Base-by-base conservation (phyloP, 2,888 invertebrate species). In the Glaucopsyche alexis region DNA sequence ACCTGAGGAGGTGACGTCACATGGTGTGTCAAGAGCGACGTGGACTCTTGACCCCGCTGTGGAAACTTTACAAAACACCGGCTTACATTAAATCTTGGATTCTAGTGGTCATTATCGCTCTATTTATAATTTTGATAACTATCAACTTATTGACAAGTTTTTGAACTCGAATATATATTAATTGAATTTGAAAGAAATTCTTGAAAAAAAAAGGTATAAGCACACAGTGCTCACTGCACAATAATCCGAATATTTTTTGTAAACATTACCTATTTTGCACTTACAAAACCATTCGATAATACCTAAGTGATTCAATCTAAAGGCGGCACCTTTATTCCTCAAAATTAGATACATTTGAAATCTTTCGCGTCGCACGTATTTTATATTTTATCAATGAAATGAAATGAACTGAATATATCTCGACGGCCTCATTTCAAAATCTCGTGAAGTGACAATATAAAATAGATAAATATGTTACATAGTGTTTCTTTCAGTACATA, bases 11-110 rank as follows among this genome's bases (percentile, higher is more conserved):
- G 73, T 77, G 75, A 69, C 79, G 79, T 75, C 80, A 82, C 80
- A 75, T 74, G 74, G 78, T 82, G 77, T 90, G 91, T 92, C 91
- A 91, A 91, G 91, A 79, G 88, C 85, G 29, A 83, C 86, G 87
- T 87, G 85, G 86, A 5, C 60, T 13, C 91, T 91, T 87, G 88
- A 91, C 90, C 87, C 87, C 82, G 81, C 83, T 83, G 84, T 83
- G 85, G 83, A 83, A 83, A 81, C 84, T 88, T 89, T 88, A 83
- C n/a, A 81, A 88, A 82, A 83, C 85, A 85, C 84, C 81, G 80
- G 82, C 87, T 87, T 89, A 89, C 86, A 90, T 89, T 88, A 88
- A 81, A 19, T 81, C 82, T 79, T 79, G 82, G 80, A 80, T 81
- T 80, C 76, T 78, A 78, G 78, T 77, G 80, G 79, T 77, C 79